Evolutionary conservation across 2,113 vertebrate genomes (phyloP).

Genomic region (Parus major): DNA sequence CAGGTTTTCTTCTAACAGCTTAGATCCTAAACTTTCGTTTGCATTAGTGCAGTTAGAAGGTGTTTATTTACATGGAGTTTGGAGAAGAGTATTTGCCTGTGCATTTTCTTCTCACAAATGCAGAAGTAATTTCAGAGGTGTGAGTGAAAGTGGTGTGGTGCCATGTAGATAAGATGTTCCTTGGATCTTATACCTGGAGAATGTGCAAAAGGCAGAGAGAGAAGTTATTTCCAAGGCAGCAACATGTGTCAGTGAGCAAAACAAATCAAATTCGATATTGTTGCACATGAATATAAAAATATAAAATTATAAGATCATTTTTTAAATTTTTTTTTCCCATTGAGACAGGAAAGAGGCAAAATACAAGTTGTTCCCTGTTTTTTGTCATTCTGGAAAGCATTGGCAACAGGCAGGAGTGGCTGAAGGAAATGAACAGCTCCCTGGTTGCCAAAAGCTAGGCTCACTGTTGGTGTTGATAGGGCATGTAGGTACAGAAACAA

Average conservation of each 20-base stretch:
- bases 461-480: not conserved
- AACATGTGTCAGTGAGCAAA: not conserved
- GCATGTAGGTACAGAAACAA: not conserved
- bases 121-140: not conserved
- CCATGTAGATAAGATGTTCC: not conserved
- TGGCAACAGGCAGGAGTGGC: not conserved
- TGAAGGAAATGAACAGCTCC: not conserved
- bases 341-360: not conserved
- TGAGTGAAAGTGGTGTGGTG: not conserved
- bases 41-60: not conserved
- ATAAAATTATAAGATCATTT: accelerated
- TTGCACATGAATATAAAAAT: not conserved
- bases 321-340: not conserved
- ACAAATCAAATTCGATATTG: not conserved
- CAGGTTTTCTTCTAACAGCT: not conserved
- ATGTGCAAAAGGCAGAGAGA: not conserved
- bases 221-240: not conserved
- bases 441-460: not conserved
- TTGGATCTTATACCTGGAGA: not conserved
- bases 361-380: not conserved
- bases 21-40: not conserved
- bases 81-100: not conserved
- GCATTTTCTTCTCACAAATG: not conserved
- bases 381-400: not conserved
- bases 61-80: not conserved